A percentile compares a stretch with the other conserved stretches of the same genome.
Evolutionary conservation across 1,140 invertebrate species (phyloP).

Genomic region (Macrostomum lignano): DNA sequence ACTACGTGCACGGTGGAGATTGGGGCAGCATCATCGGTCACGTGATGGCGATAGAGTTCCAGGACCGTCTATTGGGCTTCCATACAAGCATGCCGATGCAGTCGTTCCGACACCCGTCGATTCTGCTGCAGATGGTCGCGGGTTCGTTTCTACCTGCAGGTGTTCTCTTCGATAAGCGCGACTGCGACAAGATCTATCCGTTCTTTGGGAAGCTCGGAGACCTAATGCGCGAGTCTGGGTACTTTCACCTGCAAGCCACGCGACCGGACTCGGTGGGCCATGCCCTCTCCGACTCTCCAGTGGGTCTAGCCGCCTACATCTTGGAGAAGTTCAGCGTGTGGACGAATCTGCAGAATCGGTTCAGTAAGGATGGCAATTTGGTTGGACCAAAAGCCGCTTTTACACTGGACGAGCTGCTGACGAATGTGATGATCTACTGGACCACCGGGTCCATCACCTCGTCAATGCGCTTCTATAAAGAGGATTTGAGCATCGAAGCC

Average conservation of each 20-base stretch:
- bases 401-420: slow-evolving; percentile 43
- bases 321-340: slow-evolving; percentile 53
- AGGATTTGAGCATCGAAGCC: slow-evolving; percentile 32
- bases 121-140: too few relatives aligned
- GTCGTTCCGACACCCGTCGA: too few relatives aligned
- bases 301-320: slow-evolving; percentile 47
- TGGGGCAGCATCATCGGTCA: slow-evolving; percentile 24
- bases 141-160: slow-evolving; percentile 7
- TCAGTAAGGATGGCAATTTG: slow-evolving; percentile 37
- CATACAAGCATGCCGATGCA: too few relatives aligned
- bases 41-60: slow-evolving; percentile 38
- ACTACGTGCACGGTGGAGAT: slow-evolving; percentile 55
- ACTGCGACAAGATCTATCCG: slow-evolving; percentile 35
- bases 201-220: slow-evolving; percentile 25
- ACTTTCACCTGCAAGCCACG: slow-evolving; percentile 51
- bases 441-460: slow-evolving; percentile 43
- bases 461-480: slow-evolving; percentile 43
- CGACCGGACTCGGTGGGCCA: slow-evolving; percentile 64
- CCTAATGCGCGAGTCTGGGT: slow-evolving; percentile 42
- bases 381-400: slow-evolving; percentile 31
- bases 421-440: slow-evolving; percentile 68
- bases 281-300: slow-evolving; percentile 30
- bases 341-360: slow-evolving; percentile 33
- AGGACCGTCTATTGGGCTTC: slow-evolving; percentile 21
- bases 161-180: slow-evolving; percentile 32